Evolutionary conservation across 1,140 invertebrate genomes (phyloP).

Genomic region (Ptiloglossa arizonensis): DNA sequence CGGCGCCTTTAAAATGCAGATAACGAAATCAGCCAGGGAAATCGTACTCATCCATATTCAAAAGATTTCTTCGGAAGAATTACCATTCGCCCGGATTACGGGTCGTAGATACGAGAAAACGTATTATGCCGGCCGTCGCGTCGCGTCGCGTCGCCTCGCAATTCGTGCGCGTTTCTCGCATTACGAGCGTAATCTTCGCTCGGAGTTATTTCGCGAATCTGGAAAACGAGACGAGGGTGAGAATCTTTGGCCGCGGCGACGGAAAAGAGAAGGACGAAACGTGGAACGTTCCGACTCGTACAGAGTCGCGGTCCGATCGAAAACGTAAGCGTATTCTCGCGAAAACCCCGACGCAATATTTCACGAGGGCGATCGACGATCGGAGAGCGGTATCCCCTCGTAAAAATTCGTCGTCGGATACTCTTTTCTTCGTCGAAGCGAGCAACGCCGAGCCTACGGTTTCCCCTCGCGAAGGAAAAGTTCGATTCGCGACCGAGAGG

Average conservation of each 20-base stretch:
- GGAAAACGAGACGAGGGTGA: not conserved
- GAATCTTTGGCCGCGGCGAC: too few relatives aligned
- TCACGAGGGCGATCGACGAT: conserved; percentile 30
- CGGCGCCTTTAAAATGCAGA: conserved; percentile 12
- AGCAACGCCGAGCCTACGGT: not conserved
- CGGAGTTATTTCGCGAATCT: not conserved
- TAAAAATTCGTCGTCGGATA: conserved; percentile 10
- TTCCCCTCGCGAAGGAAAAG: not conserved
- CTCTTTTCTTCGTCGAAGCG: not conserved
- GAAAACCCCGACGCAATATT: conserved; percentile 24
- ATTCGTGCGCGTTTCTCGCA: not conserved
- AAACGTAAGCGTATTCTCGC: conserved; percentile 7
- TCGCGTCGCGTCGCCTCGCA: too few relatives aligned
- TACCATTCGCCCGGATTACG: conserved; percentile 16
- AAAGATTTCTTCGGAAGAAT: conserved; percentile 19
- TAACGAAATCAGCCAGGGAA: conserved; percentile 3
- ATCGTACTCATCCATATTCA: conserved; percentile 42
- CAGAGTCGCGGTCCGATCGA: too few relatives aligned
- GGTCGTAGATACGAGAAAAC: not conserved
- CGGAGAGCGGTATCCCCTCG: not conserved
- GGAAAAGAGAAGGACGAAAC: too few relatives aligned
- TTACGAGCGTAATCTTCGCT: conserved; percentile 4
- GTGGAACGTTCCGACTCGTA: too few relatives aligned
- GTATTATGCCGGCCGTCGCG: not conserved
- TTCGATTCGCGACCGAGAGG: not conserved